Evolutionary conservation across 2,888 invertebrate genomes (phyloP).

Genomic region (Coelinius sp.): DNA sequence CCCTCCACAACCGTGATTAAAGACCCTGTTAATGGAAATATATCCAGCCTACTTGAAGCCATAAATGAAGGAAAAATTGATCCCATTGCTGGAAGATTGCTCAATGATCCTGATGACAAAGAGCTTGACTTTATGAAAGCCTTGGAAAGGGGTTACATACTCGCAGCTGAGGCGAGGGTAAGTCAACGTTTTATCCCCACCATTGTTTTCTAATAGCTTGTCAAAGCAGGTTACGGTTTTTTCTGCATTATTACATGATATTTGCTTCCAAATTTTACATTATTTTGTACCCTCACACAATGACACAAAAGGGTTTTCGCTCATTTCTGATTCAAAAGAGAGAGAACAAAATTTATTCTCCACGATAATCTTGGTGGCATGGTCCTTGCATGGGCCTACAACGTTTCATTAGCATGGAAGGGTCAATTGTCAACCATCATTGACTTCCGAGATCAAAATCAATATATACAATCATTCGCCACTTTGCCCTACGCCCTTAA

Average conservation of each 20-base stretch:
- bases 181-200: conserved; percentile 71
- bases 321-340: conserved; percentile 24
- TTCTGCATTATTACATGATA: conserved; percentile 49
- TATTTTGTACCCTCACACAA: conserved; percentile 40
- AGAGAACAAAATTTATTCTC: neutral
- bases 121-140: conserved; percentile 86
- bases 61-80: conserved; percentile 82
- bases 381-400: conserved; percentile 60
- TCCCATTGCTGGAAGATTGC: conserved; percentile 81
- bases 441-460: neutral
- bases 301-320: conserved; percentile 44
- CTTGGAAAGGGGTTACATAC: conserved; percentile 87
- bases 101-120: conserved; percentile 74
- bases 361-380: conserved; percentile 57
- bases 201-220: conserved; percentile 50
- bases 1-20: conserved; percentile 89
- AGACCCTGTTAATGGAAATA: conserved; percentile 83
- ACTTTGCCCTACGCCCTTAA: conserved; percentile 15
- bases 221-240: conserved; percentile 57
- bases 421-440: conserved; percentile 37
- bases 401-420: conserved; percentile 47
- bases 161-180: conserved; percentile 95
- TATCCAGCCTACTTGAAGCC: conserved; percentile 83
- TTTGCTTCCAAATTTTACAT: conserved; percentile 52
- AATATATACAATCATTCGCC: conserved; percentile 14